A percentile compares a stretch with the other conserved stretches of the same genome.
These are phyloP conservation scores for Eurystomus gularis DNA, from an alignment of 2,113 vertebrate genomes.

Conservation along the genomic window DNA sequence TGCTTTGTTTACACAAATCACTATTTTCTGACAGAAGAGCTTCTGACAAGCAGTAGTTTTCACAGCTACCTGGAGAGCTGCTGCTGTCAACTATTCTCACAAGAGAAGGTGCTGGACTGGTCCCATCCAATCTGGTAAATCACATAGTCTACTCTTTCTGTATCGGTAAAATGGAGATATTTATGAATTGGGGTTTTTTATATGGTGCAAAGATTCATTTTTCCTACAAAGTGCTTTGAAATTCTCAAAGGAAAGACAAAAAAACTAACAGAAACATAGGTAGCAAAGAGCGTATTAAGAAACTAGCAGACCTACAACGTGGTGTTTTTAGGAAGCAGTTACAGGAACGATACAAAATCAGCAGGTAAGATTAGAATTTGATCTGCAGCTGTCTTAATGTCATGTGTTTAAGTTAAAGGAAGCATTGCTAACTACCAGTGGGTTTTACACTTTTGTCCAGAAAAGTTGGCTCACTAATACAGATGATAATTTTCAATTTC, in stretches of 20 bases:
- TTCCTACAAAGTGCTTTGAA: background rate
- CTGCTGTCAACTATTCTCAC: background rate
- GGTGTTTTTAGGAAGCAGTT: background rate
- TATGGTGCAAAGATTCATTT: background rate
- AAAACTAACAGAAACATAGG: background rate
- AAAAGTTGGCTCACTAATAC: background rate
- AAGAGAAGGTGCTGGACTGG: background rate
- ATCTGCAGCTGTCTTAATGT: background rate
- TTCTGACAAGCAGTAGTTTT: background rate
- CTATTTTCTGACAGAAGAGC: background rate
- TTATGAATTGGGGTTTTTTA: too few species aligned
- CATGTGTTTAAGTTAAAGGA: background rate
- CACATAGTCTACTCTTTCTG: background rate
- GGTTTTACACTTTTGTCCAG: background rate
- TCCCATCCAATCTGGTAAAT: background rate
- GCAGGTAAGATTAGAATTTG: background rate
- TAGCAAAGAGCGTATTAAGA: background rate
- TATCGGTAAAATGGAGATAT: background rate
- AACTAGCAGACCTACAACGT: background rate
- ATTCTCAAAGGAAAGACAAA: background rate
- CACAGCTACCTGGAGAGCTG: background rate
- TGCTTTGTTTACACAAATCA: background rate
- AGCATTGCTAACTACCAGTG: background rate
- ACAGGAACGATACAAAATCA: background rate
- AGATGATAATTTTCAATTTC: conserved; percentile 6